Conservation (phyloP, 2,113 vertebrate species). For the Dasyurus viverrinus region DNA sequence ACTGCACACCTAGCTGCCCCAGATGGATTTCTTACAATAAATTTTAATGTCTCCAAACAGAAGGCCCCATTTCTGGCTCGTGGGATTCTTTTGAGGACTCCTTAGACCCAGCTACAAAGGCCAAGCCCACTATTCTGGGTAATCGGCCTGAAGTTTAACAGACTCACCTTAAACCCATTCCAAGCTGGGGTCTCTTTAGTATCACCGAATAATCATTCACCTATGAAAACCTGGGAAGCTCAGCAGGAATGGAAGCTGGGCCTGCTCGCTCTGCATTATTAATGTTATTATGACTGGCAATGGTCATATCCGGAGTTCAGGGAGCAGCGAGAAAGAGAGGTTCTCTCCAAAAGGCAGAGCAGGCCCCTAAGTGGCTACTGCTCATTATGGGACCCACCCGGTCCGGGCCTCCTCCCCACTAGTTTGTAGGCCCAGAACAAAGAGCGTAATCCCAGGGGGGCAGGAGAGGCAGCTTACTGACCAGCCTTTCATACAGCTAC, state of each 20-base stretch:
- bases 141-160: constrained; percentile 24
- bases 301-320: background rate
- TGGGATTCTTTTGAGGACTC: background rate
- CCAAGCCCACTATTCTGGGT: background rate
- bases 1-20: background rate
- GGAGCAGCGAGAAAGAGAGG: constrained; percentile 26
- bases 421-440: constrained; percentile 15
- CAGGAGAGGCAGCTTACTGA: background rate
- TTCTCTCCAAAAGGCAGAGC: constrained; percentile 12
- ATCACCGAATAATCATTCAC: background rate
- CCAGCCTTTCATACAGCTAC: constrained; percentile 22
- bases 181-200: constrained; percentile 16
- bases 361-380: constrained; percentile 6
- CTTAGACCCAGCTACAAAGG: background rate
- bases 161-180: constrained; percentile 34
- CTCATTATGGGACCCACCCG: constrained; percentile 7
- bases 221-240: constrained; percentile 1
- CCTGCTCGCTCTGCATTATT: background rate
- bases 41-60: background rate
- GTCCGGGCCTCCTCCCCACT: constrained; percentile 13
- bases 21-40: background rate
- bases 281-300: no score
- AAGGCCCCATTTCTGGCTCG: background rate
- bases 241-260: background rate
- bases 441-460: background rate